These are phyloP conservation scores for Amphiura filiformis DNA, from an alignment of 35 echinoderm and acorn worm genomes.

Conservation along the genomic window DNA sequence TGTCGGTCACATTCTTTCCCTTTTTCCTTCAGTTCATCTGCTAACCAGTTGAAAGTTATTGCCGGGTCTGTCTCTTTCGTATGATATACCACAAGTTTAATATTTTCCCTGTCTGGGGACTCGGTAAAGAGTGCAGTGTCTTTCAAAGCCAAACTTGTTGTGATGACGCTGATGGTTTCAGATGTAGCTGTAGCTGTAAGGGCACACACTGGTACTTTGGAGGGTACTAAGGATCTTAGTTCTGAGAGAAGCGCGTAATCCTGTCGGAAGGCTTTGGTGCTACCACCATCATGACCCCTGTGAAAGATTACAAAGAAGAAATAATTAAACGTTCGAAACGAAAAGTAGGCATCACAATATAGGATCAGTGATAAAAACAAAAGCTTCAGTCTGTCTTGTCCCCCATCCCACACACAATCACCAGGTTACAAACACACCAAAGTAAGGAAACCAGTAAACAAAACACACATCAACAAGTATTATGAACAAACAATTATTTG, in stretches of 20 bases:
- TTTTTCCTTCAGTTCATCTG: conserved; percentile 19
- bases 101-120: conserved; percentile 13
- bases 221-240: background rate
- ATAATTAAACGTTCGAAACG: background rate
- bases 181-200: conserved; percentile 44
- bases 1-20: background rate
- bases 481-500: no score
- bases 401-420: no score
- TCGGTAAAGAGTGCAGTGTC: conserved; percentile 8
- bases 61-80: background rate
- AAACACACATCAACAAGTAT: no score
- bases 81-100: conserved; percentile 22
- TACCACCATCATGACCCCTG: conserved; percentile 9
- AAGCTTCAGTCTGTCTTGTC: no score
- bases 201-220: conserved; percentile 26
- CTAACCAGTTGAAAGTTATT: conserved; percentile 19
- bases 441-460: no score
- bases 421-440: no score
- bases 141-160: conserved; percentile 4
- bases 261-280: conserved; percentile 16
- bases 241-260: conserved; percentile 26
- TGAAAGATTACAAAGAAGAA: background rate
- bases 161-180: background rate
- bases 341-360: no score
- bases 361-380: no score